Evolutionary conservation across 2,113 vertebrate genomes (phyloP), one percentile per base, ranked within the genome.

Genomic region (Capreolus pygargus): DNA sequence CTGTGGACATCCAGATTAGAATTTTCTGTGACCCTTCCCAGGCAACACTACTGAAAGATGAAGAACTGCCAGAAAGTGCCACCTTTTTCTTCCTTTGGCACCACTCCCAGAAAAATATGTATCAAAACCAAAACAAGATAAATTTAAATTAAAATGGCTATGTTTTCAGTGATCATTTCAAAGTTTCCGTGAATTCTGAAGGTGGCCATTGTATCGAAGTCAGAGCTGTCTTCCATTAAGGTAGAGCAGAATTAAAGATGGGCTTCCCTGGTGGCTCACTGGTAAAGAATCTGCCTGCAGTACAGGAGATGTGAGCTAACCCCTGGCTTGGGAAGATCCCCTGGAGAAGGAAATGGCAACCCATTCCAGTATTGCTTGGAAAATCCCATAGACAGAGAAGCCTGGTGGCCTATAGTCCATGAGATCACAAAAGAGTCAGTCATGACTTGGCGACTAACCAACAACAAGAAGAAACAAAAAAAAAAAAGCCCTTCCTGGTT

Each of bases 31-130:
- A 21, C 23, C 10, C 13, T 94, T 50, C 57, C 30, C 5, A 9
- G 4, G 43, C 78, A 76, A 13, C 21, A 23, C 86, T 14, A 14
- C 3, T 39, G 14, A 30, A 92, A 33, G 10, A 61, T 36, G 10
- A 79, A 79, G 14, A 95, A 15, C 43, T n/a, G 7, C 43, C 39
- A 94, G 36, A 84, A 93, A 57, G 25, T 52, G 36, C 16, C 17
- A 61, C 47, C 10, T 61, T 96, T 92, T 21, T 87, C 81, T 90
- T 94, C 12, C 55, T 97, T 79, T 97, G 81, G 16, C 93, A 94
- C 50, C 52, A 36, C 2, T 1, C 19, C 47, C 23, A 6, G 5
- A 39, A 78, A 25, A 36, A 88, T 92, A 54, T 67, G 39, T 67
- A 47, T 87, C 28, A 82, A 81, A 86, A 64, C 2, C 39, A 54